Evolutionary conservation across 2,113 vertebrate genomes (phyloP), one percentile per base, ranked within the genome.

Genomic region (Coregonus clupeaformis): DNA sequence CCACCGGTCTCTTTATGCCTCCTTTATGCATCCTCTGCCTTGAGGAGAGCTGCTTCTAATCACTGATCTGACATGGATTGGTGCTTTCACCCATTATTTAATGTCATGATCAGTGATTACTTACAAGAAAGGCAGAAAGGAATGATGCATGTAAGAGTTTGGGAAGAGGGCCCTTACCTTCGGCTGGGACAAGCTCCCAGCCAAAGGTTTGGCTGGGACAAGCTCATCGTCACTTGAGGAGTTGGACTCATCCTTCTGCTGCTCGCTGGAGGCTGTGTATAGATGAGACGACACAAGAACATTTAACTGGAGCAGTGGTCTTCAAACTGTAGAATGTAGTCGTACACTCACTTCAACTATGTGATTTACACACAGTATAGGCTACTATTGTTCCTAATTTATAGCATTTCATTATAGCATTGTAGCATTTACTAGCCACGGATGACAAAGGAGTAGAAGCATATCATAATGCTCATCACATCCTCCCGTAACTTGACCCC

Each of bases 171-270:
- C 30, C 55, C 84, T 62, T 94, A 97, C 96, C 95, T 92, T 92
- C 77, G 77, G 36, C 36, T 42, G 36, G 36, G 36, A 42, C 36
- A 42, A 27, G 27, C 27, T 27, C 27, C 27, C 27, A 27, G 27
- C 27, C 27, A 2, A 42, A 42, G 36, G 77, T 20, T 2, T 80
- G 52, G 82, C 76, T 0, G 87, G 85, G 73, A 77, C 59, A 24
- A 82, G 88, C 60, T 91, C 89, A 49, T 94, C 95, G 7, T 94
- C 94, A 78, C 94, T 94, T 0, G 95, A 95, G 1, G 92, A 92
- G 60, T 86, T 87, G 29, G 83, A 82, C 5, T 86, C 79, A 0
- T 89, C 81, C 42, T 82, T 49, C 47, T 82, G 83, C 77, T 90
- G 85, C 14, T 84, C 87, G 57, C 71, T 81, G 7, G 89, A 87